Evolutionary conservation across 1,140 invertebrate species (phyloP).

Genomic region (Zaprionus inermis): DNA sequence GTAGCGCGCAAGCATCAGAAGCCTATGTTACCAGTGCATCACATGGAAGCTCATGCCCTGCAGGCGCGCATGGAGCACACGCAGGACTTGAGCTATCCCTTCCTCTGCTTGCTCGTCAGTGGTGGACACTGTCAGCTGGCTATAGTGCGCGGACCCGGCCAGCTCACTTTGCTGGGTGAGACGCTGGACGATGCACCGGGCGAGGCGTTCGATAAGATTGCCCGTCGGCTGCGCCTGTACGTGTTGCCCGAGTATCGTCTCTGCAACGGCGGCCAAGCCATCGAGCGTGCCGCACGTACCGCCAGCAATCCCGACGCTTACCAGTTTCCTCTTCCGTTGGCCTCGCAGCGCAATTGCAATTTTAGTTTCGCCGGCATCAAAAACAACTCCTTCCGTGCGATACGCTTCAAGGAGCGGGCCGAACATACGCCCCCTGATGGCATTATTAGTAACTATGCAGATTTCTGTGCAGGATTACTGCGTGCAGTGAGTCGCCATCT

Average conservation of each 20-base stretch:
- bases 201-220: slow-evolving; percentile 95
- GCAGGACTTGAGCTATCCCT: slow-evolving; percentile 91
- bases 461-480: slow-evolving; percentile 95
- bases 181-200: slow-evolving; percentile 95
- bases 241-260: slow-evolving; percentile 90
- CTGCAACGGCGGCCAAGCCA: slow-evolving; percentile 92
- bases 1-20: slow-evolving; percentile 89
- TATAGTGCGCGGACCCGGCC: slow-evolving; percentile 89
- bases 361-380: slow-evolving; percentile 94
- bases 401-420: slow-evolving; percentile 87
- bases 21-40: slow-evolving; percentile 97
- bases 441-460: slow-evolving; percentile 91
- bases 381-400: slow-evolving; percentile 85
- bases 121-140: slow-evolving; percentile 96
- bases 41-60: slow-evolving; percentile 99
- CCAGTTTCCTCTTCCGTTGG: slow-evolving; percentile 87
- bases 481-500: slow-evolving; percentile 91
- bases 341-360: slow-evolving; percentile 89
- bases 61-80: slow-evolving; percentile 89
- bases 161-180: slow-evolving; percentile 92
- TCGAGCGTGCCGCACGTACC: slow-evolving; percentile 91
- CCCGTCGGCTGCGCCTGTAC: slow-evolving; percentile 92
- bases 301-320: slow-evolving; percentile 88
- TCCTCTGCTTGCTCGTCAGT: slow-evolving; percentile 94
- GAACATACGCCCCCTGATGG: slow-evolving; percentile 86